Conservation (phyloP, 2,113 vertebrate genomes). For the Sminthopsis crassicaudata region DNA sequence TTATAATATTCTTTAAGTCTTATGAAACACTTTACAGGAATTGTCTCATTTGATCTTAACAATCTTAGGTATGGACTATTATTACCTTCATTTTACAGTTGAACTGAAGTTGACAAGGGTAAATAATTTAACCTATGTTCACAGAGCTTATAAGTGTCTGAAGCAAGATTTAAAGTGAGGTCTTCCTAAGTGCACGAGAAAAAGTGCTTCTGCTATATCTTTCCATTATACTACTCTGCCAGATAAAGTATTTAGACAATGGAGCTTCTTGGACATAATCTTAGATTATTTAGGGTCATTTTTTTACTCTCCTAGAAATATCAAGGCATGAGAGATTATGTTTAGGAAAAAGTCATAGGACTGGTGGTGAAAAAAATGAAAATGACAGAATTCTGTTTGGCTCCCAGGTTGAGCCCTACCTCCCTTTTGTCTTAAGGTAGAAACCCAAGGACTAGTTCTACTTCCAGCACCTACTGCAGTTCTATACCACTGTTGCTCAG, state of each 20-base stretch:
- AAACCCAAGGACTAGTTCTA: conserved; percentile 13
- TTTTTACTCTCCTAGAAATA: conserved; percentile 5
- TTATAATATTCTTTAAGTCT: background rate
- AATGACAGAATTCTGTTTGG: background rate
- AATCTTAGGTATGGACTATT: background rate
- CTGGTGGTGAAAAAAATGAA: background rate
- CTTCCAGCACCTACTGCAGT: background rate
- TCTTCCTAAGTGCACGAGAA: background rate
- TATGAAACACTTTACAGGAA: background rate
- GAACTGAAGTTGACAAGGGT: background rate
- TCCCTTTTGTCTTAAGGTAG: background rate
- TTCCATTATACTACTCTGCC: background rate
- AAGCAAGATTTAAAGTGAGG: background rate
- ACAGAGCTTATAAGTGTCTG: background rate
- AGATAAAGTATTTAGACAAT: background rate
- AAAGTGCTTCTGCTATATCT: background rate
- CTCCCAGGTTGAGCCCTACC: background rate
- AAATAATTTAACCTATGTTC: background rate
- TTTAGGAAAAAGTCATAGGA: background rate
- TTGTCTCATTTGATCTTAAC: background rate
- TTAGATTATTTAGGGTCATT: background rate
- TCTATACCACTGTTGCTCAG: conserved; percentile 25
- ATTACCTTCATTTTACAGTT: background rate
- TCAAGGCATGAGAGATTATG: background rate
- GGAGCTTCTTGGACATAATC: background rate